phyloP scores from a whole-genome alignment of 2,797 vertebrate species.

The Crenuchus spilurus region DNA sequence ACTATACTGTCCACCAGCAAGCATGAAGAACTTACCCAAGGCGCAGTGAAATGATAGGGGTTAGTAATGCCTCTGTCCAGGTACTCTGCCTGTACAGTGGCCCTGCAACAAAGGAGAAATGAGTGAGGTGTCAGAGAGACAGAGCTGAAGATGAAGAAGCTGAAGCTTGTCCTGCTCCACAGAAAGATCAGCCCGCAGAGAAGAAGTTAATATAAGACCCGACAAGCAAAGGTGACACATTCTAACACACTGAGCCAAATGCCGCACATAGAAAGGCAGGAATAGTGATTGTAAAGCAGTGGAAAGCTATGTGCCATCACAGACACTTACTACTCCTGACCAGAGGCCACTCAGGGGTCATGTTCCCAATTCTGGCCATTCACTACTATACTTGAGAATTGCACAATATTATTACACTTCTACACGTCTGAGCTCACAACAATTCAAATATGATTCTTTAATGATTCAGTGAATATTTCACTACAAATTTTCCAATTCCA shows the following conservation, averaged over 20 bases:
- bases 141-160: conserved; percentile 30
- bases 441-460: too few species aligned
- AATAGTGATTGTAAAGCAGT: conserved; percentile 53
- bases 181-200: neutral
- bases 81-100: conserved; percentile 40
- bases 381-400: neutral
- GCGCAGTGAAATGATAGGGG: conserved; percentile 44
- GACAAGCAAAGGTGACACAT: conserved; percentile 69
- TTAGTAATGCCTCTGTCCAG: conserved; percentile 47
- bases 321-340: conserved; percentile 53
- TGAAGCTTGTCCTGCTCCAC: conserved; percentile 51
- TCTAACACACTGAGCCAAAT: conserved; percentile 70
- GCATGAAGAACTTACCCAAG: conserved; percentile 51
- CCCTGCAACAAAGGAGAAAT: conserved; percentile 48
- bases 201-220: conserved; percentile 58
- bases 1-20: neutral
- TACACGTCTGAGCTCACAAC: too few species aligned
- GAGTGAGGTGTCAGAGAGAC: conserved; percentile 38
- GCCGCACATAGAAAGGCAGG: conserved; percentile 63
- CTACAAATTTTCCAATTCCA: too few species aligned
- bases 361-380: neutral
- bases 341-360: neutral
- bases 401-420: too few species aligned
- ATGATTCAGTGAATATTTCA: too few species aligned
- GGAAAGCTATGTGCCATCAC: conserved; percentile 47